A percentile compares a stretch with the other conserved stretches of the same genome.
Evolutionary conservation across 2,797 vertebrate genomes (phyloP).

Genomic region (Melanitta fusca): DNA sequence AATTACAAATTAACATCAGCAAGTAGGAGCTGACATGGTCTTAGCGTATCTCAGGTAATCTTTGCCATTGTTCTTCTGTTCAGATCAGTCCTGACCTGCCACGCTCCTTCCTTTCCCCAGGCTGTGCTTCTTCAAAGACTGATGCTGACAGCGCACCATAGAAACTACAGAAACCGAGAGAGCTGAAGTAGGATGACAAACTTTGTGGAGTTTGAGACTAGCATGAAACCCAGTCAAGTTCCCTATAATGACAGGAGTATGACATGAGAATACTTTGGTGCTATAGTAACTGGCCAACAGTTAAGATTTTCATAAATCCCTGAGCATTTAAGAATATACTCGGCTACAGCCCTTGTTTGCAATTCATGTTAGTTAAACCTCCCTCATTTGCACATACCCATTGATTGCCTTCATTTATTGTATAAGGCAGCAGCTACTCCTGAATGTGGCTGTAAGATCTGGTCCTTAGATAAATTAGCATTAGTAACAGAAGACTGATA

Average conservation of each 20-base stretch:
- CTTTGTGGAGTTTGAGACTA: not conserved
- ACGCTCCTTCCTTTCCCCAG: not conserved
- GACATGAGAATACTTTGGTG: not conserved
- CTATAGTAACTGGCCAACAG: not conserved
- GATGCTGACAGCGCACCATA: rapidly evolving
- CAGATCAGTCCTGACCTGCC: not conserved
- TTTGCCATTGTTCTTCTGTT: not conserved
- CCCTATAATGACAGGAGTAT: not conserved
- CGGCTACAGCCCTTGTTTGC: not conserved
- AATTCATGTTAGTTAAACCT: not conserved
- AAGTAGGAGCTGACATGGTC: not conserved
- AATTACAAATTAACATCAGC: conserved; percentile 26
- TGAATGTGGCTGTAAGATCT: not conserved
- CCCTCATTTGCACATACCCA: not conserved
- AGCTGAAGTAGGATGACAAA: not conserved
- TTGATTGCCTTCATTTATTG: not conserved
- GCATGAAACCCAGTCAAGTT: not conserved
- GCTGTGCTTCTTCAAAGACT: not conserved
- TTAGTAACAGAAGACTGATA: not conserved
- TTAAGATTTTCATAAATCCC: not conserved
- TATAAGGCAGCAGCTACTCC: not conserved
- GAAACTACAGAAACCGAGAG: not conserved
- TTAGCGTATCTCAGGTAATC: not conserved
- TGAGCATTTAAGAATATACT: not conserved
- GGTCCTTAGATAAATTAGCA: not conserved